Percentiles rank a stretch among this genome's conserved stretches.
These are phyloP conservation scores for Trisateles emortualis DNA, from an alignment of 2,888 invertebrate species.

Conservation along the genomic window DNA sequence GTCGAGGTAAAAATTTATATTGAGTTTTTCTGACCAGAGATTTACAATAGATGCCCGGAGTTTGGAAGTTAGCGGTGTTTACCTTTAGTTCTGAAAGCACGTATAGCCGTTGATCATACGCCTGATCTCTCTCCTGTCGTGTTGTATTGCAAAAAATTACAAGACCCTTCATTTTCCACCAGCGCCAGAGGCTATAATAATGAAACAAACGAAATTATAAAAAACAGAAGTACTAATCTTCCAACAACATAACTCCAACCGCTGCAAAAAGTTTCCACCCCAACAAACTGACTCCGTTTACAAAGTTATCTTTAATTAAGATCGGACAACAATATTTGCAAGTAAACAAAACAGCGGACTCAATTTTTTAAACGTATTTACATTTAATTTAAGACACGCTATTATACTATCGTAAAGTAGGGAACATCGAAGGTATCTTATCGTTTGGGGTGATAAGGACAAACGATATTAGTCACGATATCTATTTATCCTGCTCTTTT, in stretches of 20 bases:
- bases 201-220: background rate
- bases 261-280: background rate
- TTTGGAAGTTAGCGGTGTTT: no score
- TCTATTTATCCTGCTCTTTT: background rate
- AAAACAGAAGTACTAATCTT: background rate
- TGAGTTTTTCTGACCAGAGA: no score
- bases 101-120: no score
- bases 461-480: constrained; percentile 8
- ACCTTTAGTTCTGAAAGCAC: no score
- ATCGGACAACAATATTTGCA: constrained; percentile 34
- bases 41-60: no score
- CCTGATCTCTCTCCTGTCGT: no score
- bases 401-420: constrained; percentile 22
- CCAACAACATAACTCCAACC: background rate
- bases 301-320: constrained; percentile 43
- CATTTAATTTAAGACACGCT: constrained; percentile 55
- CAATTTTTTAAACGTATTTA: constrained; percentile 60
- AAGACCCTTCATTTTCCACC: no score
- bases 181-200: no score
- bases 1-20: no score
- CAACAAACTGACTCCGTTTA: background rate
- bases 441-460: constrained; percentile 26
- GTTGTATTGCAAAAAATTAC: no score
- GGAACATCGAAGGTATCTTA: constrained; percentile 35
- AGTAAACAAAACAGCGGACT: constrained; percentile 44